These are phyloP conservation scores for Hippocampus zosterae DNA, from an alignment of 2,113 vertebrate genomes.

Conservation along the genomic window DNA sequence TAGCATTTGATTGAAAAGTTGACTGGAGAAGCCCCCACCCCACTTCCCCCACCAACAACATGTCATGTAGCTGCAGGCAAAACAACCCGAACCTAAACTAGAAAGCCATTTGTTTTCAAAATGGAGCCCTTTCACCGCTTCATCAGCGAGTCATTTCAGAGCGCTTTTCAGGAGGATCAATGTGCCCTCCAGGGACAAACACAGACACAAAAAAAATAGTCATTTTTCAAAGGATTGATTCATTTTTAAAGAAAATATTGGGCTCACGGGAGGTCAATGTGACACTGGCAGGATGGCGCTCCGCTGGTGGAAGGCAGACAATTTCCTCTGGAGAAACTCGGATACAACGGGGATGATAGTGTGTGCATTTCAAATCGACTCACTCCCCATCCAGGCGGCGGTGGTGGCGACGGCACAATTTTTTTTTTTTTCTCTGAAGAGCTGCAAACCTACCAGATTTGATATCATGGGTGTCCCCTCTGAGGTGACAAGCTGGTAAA, in stretches of 20 bases:
- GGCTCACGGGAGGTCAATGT: slow-evolving; percentile 1
- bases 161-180: not conserved
- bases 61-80: not conserved
- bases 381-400: not conserved
- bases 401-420: not conserved
- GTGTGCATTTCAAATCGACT: slow-evolving; percentile 5
- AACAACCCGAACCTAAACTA: not conserved
- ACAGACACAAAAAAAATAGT: slow-evolving; percentile 1
- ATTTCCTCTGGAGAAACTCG: not conserved
- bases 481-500: slow-evolving; percentile 8
- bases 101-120: slow-evolving; percentile 11
- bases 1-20: not conserved
- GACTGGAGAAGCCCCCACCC: not conserved
- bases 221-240: slow-evolving; percentile 25
- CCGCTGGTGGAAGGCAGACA: slow-evolving; percentile 7
- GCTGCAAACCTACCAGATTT: slow-evolving; percentile 12
- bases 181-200: slow-evolving; percentile 6
- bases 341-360: not conserved
- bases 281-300: slow-evolving; percentile 21
- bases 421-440: not conserved
- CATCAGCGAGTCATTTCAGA: slow-evolving; percentile 9
- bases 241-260: slow-evolving; percentile 25
- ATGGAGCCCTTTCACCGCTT: slow-evolving; percentile 6
- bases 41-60: not conserved
- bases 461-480: slow-evolving; percentile 1